Percentiles rank a stretch among this genome's conserved stretches.
Evolutionary conservation across 1,140 invertebrate species (phyloP).

Genomic region (Drosophila setifemur): DNA sequence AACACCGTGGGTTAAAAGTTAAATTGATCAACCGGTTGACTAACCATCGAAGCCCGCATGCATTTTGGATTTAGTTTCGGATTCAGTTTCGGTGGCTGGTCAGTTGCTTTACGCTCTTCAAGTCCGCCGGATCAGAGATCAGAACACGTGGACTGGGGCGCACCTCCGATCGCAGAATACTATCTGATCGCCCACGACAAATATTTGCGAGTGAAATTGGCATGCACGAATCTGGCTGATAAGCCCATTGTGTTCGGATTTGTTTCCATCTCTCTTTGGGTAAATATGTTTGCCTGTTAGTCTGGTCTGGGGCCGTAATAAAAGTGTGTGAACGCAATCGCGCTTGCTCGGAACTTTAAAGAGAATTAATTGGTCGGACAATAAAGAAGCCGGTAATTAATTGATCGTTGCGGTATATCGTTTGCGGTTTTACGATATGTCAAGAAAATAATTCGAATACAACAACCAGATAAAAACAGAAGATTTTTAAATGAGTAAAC

Average conservation of each 20-base stretch:
- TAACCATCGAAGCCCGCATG: neutral
- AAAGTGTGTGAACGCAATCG: conserved; percentile 24
- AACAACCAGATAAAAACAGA: neutral
- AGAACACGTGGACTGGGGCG: neutral
- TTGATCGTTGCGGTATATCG: neutral
- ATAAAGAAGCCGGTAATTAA: neutral
- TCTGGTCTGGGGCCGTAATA: neutral
- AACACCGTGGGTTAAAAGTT: conserved; percentile 1
- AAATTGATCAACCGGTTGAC: neutral
- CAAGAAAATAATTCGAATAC: neutral
- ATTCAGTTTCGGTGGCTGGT: neutral
- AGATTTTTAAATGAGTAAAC: too few species aligned
- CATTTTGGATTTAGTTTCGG: neutral
- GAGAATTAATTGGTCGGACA: conserved; percentile 5
- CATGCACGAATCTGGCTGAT: conserved; percentile 9
- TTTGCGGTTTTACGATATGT: neutral
- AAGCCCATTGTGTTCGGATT: conserved; percentile 6
- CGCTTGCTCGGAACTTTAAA: neutral
- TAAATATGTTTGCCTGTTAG: neutral
- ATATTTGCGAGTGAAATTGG: conserved; percentile 9
- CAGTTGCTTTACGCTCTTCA: conserved; percentile 16
- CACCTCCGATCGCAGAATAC: neutral
- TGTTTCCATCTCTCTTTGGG: conserved; percentile 1
- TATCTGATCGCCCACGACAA: neutral
- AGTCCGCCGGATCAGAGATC: conserved; percentile 7